Conservation (phyloP, 2,888 invertebrate genomes). For the Pristionchus japonicus region DNA sequence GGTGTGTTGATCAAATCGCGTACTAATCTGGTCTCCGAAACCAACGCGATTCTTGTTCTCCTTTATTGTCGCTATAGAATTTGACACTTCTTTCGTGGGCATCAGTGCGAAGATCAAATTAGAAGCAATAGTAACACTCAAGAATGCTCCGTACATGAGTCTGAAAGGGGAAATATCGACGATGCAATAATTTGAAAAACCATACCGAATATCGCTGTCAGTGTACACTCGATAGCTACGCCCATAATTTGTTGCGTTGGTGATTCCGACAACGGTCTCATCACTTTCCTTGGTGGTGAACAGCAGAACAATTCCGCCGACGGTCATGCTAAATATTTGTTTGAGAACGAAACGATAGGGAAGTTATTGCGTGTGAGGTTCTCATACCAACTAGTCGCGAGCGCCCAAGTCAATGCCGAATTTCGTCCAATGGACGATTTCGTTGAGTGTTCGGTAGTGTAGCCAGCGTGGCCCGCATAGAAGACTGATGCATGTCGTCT, state of each 20-base stretch:
- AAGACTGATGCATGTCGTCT: too few species aligned
- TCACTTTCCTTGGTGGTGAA: too few species aligned
- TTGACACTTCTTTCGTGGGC: background rate
- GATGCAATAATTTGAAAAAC: background rate
- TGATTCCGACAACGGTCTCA: too few species aligned
- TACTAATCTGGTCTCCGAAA: too few species aligned
- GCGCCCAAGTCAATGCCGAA: constrained; percentile 54
- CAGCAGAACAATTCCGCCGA: background rate
- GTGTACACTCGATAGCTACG: background rate
- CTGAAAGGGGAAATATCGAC: too few species aligned
- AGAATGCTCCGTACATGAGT: background rate
- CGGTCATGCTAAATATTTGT: constrained; percentile 14
- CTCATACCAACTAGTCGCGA: constrained; percentile 51
- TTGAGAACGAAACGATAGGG: background rate
- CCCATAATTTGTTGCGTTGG: background rate
- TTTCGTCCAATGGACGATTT: constrained; percentile 54
- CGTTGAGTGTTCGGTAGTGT: constrained; percentile 55
- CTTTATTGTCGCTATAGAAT: background rate
- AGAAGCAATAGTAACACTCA: background rate
- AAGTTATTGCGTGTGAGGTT: too few species aligned
- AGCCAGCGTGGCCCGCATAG: constrained; percentile 56
- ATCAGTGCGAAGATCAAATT: background rate
- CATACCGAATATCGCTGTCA: background rate
- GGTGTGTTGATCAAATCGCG: too few species aligned
- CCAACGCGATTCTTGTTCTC: too few species aligned